Percentiles rank a stretch among this genome's conserved stretches.
These are phyloP conservation scores for Lordiphosa mommai DNA, from an alignment of 1,140 invertebrate genomes.

Conservation along the genomic window DNA sequence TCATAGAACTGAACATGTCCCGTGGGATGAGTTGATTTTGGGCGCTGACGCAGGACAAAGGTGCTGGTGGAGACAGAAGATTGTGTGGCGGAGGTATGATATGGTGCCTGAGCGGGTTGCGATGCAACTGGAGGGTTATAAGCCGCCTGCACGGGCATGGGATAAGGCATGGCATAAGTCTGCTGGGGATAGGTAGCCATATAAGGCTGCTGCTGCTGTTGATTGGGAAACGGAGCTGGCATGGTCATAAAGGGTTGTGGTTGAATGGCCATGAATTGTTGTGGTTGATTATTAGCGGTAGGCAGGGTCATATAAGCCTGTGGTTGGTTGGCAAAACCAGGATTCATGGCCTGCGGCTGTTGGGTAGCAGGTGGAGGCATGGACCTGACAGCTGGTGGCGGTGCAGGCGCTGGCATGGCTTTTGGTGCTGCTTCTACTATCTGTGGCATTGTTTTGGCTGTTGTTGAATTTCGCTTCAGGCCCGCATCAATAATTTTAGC, in stretches of 20 bases:
- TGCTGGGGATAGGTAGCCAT: slow-evolving; percentile 12
- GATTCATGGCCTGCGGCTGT: not conserved
- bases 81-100: slow-evolving; percentile 7
- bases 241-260: too few relatives aligned
- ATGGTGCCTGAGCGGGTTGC: slow-evolving; percentile 1
- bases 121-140: not conserved
- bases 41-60: slow-evolving; percentile 5
- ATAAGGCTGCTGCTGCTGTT: slow-evolving; percentile 13
- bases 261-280: too few relatives aligned
- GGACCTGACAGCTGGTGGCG: not conserved
- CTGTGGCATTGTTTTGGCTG: not conserved
- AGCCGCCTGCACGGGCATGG: slow-evolving; percentile 6
- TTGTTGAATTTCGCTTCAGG: not conserved
- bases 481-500: slow-evolving; percentile 53
- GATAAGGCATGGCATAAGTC: slow-evolving; percentile 35
- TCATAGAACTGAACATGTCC: slow-evolving; percentile 66
- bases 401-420: not conserved
- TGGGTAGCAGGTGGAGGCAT: not conserved
- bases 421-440: not conserved
- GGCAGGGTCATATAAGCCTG: slow-evolving; percentile 4
- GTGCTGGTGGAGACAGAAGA: slow-evolving; percentile 23
- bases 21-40: not conserved
- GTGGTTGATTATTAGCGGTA: too few relatives aligned
- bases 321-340: not conserved
- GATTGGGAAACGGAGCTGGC: not conserved